Evolutionary conservation across 2,888 invertebrate genomes (phyloP).

Genomic region (Perdita meconis): DNA sequence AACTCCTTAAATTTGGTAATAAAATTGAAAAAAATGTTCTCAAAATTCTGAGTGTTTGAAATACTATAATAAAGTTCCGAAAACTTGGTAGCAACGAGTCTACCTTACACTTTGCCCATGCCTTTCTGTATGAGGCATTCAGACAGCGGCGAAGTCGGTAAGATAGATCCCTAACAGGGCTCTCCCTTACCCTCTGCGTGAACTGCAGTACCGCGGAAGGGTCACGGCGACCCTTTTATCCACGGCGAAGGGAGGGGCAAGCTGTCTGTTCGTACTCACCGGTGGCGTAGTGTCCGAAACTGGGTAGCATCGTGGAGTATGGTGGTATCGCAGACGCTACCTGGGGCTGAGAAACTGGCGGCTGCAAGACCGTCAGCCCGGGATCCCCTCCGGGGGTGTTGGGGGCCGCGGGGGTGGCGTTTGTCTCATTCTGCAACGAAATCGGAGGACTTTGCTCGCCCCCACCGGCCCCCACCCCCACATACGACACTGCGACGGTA

Average conservation of each 20-base stretch:
- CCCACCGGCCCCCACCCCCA: constrained; percentile 82
- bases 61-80: too few relatives aligned
- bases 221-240: constrained; percentile 17
- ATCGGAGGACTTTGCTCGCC: constrained; percentile 83
- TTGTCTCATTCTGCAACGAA: constrained; percentile 82
- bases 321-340: constrained; percentile 85
- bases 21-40: too few relatives aligned
- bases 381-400: constrained; percentile 82
- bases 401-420: constrained; percentile 83
- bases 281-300: constrained; percentile 89
- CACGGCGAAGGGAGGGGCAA: constrained; percentile 49
- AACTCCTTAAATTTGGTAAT: too few relatives aligned
- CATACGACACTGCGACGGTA: constrained; percentile 83
- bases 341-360: constrained; percentile 85
- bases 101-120: too few relatives aligned
- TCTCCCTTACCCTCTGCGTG: constrained; percentile 63
- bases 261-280: constrained; percentile 84
- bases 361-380: constrained; percentile 86
- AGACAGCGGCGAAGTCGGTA: constrained; percentile 41
- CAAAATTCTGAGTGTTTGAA: too few relatives aligned
- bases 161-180: constrained; percentile 50
- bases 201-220: constrained; percentile 20
- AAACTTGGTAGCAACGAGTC: too few relatives aligned
- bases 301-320: constrained; percentile 88
- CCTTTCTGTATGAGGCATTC: constrained; percentile 1